These are phyloP conservation scores for Hypsibius dujardini DNA, from an alignment of 1,140 invertebrate genomes.

Conservation along the genomic window DNA sequence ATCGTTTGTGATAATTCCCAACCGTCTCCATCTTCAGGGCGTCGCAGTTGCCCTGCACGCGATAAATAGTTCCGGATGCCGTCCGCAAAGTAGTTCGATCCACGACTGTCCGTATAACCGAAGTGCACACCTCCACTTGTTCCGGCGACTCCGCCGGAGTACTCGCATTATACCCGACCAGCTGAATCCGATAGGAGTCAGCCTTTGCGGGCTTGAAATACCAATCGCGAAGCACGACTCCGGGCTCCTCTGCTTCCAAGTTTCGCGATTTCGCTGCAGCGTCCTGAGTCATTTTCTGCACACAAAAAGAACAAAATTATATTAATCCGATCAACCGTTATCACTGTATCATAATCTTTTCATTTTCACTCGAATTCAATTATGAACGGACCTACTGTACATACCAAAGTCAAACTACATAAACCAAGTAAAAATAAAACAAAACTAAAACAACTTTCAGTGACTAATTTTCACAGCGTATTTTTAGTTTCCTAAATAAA, in stretches of 20 bases:
- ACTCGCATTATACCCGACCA: not conserved
- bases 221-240: not conserved
- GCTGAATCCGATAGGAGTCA: not conserved
- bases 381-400: too few relatives aligned
- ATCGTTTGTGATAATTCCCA: not conserved
- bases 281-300: too few relatives aligned
- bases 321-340: too few relatives aligned
- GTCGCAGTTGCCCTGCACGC: not conserved
- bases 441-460: too few relatives aligned
- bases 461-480: too few relatives aligned
- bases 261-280: too few relatives aligned
- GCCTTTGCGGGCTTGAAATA: not conserved
- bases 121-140: not conserved
- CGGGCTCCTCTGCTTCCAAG: not conserved
- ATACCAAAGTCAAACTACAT: too few relatives aligned
- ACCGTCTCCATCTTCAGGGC: not conserved
- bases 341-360: too few relatives aligned
- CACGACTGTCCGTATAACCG: not conserved
- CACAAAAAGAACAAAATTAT: too few relatives aligned
- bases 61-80: not conserved
- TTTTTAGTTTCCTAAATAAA: too few relatives aligned
- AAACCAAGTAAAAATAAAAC: too few relatives aligned
- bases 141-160: not conserved
- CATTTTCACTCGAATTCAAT: too few relatives aligned
- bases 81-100: not conserved